phyloP scores from a whole-genome alignment of 2,113 vertebrate species.

The Hylia prasina region DNA sequence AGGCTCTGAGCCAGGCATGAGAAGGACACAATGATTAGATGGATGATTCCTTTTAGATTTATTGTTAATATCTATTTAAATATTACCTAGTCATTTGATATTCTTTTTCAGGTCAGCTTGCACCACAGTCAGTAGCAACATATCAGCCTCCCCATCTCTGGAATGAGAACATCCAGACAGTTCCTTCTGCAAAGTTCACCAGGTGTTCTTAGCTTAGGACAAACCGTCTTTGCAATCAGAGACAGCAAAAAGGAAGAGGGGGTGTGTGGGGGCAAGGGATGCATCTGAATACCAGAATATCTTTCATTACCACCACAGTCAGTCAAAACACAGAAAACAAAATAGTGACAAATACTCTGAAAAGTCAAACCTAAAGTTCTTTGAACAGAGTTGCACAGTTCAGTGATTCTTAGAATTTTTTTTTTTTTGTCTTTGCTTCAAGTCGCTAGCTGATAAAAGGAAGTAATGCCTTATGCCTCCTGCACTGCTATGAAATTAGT shows the following conservation, averaged over 20 bases:
- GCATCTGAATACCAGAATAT: not conserved
- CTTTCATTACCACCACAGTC: not conserved
- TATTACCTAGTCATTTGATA: not conserved
- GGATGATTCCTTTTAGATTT: not conserved
- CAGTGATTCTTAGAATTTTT: not conserved
- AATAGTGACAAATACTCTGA: not conserved
- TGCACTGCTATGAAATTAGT: not conserved
- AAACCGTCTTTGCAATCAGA: not conserved
- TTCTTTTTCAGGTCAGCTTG: not conserved
- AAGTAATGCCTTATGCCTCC: not conserved
- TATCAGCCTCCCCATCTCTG: not conserved
- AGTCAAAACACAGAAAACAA: not conserved
- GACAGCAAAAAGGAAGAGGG: not conserved
- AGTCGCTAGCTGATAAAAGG: not conserved
- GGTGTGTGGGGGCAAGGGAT: rapidly evolving
- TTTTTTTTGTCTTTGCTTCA: not conserved
- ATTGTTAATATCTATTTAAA: not conserved
- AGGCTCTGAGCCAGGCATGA: not conserved
- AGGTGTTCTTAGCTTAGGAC: not conserved
- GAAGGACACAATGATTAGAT: not conserved
- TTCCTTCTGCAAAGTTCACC: not conserved
- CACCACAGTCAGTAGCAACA: not conserved
- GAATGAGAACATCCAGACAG: not conserved
- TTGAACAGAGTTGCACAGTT: not conserved
- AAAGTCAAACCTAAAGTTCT: not conserved